phyloP scores from a whole-genome alignment of 2,113 vertebrate species.

The Mobula hypostoma region DNA sequence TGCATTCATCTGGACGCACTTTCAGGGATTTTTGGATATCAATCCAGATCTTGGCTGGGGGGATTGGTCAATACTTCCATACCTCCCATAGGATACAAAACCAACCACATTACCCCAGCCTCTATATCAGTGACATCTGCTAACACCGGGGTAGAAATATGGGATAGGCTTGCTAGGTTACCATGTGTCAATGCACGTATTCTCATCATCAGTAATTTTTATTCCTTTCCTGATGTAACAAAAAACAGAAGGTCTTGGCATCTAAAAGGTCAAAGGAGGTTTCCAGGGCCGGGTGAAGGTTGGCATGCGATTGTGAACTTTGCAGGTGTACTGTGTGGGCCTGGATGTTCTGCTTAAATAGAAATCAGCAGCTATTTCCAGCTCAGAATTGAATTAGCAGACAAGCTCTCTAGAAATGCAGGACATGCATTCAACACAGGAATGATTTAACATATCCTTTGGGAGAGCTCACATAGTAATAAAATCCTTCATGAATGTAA shows the following conservation, averaged over 20 bases:
- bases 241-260: not conserved
- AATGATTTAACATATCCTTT: not conserved
- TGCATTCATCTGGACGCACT: not conserved
- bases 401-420: not conserved
- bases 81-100: not conserved
- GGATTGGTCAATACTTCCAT: not conserved
- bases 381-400: not conserved
- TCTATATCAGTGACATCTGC: not conserved
- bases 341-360: not conserved
- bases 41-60: no score
- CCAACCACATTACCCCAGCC: not conserved
- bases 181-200: not conserved
- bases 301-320: not conserved
- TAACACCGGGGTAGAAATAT: no score
- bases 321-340: not conserved
- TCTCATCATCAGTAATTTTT: not conserved
- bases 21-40: not conserved
- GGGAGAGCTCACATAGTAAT: constrained; percentile 20
- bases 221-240: not conserved
- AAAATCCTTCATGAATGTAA: constrained; percentile 26
- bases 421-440: not conserved
- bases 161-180: not conserved
- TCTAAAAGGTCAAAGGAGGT: not conserved
- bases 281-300: not conserved
- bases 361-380: not conserved